phyloP scores from a whole-genome alignment of 1,140 invertebrate genomes.

The Drosophila leontia region DNA sequence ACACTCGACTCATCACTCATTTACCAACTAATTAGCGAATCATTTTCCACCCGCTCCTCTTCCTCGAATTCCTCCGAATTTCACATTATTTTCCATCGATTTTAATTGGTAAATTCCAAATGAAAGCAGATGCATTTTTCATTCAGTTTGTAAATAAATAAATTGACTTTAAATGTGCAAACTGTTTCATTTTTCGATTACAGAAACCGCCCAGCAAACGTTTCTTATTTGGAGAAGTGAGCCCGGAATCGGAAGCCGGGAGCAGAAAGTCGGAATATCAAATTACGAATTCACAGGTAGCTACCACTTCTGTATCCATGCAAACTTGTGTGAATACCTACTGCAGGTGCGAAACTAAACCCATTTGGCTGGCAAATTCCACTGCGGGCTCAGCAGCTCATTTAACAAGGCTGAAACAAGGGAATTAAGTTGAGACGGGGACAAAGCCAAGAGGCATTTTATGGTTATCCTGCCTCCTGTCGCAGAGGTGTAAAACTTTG shows the following conservation, averaged over 20 bases:
- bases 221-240: neutral
- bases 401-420: conserved; percentile 36
- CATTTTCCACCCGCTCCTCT: neutral
- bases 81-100: neutral
- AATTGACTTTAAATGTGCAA: conserved; percentile 10
- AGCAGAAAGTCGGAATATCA: neutral
- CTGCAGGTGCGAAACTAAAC: conserved; percentile 5
- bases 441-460: conserved; percentile 53
- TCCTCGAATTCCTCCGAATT: neutral
- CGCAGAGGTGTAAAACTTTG: conserved; percentile 59
- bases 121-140: neutral
- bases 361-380: conserved; percentile 18
- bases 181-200: conserved; percentile 21
- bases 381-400: conserved; percentile 15
- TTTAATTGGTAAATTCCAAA: neutral
- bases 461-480: conserved; percentile 30
- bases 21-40: neutral
- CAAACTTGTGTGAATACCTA: too few relatives aligned
- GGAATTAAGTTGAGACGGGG: conserved; percentile 15
- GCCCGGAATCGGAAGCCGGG: neutral
- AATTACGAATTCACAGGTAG: neutral
- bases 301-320: neutral
- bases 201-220: conserved; percentile 1
- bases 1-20: conserved; percentile 17
- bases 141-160: conserved; percentile 11